Evolutionary conservation across 1,140 invertebrate genomes (phyloP).

Genomic region (Pantala flavescens): DNA sequence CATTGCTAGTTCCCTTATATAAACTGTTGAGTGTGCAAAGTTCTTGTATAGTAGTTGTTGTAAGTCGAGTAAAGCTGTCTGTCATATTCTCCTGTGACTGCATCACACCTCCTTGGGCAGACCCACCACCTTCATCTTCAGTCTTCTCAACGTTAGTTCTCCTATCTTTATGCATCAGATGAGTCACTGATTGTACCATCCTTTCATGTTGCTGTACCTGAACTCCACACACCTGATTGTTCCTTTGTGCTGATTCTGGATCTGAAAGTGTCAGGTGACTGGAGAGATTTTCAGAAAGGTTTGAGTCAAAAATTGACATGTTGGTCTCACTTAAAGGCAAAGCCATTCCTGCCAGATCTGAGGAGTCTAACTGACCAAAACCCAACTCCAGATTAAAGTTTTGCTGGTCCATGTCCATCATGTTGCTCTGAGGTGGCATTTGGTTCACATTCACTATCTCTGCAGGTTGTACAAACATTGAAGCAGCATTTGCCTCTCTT

Average conservation of each 20-base stretch:
- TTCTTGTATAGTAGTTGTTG: slow-evolving; percentile 2
- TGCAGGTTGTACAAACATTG: too few species aligned
- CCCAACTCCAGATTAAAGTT: not conserved
- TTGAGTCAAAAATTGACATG: slow-evolving; percentile 23
- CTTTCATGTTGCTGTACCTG: not conserved
- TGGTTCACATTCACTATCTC: too few species aligned
- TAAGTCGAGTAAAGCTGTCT: slow-evolving; percentile 39
- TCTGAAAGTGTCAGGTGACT: slow-evolving; percentile 26
- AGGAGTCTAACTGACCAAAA: not conserved
- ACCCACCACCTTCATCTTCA: not conserved
- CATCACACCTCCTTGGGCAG: not conserved
- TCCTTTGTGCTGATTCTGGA: slow-evolving; percentile 16
- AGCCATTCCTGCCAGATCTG: not conserved
- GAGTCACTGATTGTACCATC: too few species aligned
- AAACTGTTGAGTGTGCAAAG: slow-evolving; percentile 13
- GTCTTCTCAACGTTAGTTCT: not conserved
- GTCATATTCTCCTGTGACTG: slow-evolving; percentile 31
- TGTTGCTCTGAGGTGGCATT: too few species aligned
- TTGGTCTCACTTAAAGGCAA: not conserved
- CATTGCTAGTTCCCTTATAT: not conserved
- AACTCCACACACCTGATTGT: not conserved
- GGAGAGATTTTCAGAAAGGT: slow-evolving; percentile 27
- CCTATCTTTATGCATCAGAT: not conserved
- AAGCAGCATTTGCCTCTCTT: too few species aligned
- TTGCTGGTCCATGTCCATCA: not conserved